Evolutionary conservation across 2,113 vertebrate genomes (phyloP).

Genomic region (Cebus imitator): DNA sequence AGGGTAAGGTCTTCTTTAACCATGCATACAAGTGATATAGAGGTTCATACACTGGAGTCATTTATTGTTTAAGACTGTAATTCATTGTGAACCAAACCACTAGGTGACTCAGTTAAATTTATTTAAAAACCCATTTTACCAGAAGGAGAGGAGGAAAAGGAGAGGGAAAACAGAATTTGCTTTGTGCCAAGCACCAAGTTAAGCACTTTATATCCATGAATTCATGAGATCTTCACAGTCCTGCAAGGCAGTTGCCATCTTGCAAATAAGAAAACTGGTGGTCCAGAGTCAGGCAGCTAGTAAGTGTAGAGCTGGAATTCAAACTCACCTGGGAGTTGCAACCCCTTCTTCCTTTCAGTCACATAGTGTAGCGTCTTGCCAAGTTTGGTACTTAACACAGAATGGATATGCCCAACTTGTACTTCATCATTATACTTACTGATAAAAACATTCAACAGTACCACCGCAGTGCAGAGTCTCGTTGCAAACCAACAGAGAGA

Average conservation of each 20-base stretch:
- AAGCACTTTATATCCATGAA: not conserved
- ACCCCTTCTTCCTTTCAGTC: not conserved
- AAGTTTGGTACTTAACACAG: not conserved
- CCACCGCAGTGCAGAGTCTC: fast-evolving
- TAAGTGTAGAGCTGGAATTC: not conserved
- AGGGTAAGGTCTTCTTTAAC: not conserved
- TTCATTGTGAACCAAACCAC: not conserved
- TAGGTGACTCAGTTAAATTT: not conserved
- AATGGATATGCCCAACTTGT: not conserved
- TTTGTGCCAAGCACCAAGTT: not conserved
- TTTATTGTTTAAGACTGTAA: not conserved
- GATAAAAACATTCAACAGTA: not conserved
- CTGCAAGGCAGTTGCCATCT: not conserved
- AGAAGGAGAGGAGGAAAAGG: not conserved
- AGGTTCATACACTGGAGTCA: not conserved
- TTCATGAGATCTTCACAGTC: not conserved
- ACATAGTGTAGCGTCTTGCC: not conserved
- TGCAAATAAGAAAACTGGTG: not conserved
- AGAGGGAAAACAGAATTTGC: not conserved
- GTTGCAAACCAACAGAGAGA: not conserved
- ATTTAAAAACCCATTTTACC: slow-evolving; percentile 11
- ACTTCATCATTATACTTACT: not conserved
- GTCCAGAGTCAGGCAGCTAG: not conserved
- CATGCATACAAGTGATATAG: not conserved
- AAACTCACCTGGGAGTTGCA: not conserved